Percentiles rank a stretch among this genome's conserved stretches.
Evolutionary conservation across 2,113 vertebrate species (phyloP).

Genomic region (Heteronetta atricapilla): DNA sequence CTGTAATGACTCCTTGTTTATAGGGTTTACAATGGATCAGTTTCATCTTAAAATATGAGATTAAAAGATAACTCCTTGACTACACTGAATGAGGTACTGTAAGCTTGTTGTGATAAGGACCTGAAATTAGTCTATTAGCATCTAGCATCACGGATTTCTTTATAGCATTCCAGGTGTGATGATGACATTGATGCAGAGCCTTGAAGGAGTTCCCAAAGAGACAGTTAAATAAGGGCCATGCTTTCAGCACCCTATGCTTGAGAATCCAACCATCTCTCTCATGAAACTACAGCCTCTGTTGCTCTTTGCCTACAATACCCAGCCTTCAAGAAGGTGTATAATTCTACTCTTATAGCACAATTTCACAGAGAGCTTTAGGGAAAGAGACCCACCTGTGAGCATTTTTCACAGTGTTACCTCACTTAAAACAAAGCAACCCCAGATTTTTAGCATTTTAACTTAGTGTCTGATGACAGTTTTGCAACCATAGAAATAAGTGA

Average conservation of each 20-base stretch:
- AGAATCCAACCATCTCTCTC: neutral
- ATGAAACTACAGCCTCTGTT: accelerated
- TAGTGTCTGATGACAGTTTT: neutral
- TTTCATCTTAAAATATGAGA: neutral
- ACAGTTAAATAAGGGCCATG: neutral
- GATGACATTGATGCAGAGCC: neutral
- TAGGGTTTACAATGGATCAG: slow-evolving; percentile 24
- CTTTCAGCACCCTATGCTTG: neutral
- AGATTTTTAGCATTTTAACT: neutral
- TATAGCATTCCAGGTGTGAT: neutral
- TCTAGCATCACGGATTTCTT: neutral
- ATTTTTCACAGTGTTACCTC: neutral
- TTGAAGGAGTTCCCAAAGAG: neutral
- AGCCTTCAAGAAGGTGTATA: neutral
- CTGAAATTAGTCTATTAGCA: neutral
- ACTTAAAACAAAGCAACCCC: neutral
- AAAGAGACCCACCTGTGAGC: neutral
- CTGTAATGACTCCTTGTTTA: slow-evolving; percentile 17
- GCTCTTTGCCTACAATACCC: neutral
- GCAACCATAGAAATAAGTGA: neutral
- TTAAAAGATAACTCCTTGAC: slow-evolving; percentile 18
- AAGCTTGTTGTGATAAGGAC: slow-evolving; percentile 24
- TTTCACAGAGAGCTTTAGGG: neutral
- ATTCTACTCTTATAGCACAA: neutral
- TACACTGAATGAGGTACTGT: neutral